Evolutionary conservation across 2,113 vertebrate species (phyloP).

Genomic region (Prunella himalayana): DNA sequence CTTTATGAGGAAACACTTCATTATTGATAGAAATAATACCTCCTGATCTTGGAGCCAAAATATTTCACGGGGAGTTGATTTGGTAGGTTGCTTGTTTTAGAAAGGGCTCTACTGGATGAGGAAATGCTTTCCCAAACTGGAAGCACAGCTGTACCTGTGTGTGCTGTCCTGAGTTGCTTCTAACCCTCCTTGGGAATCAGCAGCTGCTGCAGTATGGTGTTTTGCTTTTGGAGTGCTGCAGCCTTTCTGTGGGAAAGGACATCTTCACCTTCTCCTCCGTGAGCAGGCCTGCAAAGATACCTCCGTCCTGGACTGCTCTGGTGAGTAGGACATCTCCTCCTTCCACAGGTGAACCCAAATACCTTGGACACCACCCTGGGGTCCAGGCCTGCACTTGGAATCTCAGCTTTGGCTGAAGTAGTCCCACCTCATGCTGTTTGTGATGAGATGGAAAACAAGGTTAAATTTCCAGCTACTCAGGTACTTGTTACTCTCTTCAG

Average conservation of each 20-base stretch:
- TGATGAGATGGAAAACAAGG: not conserved
- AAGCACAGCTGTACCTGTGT: not conserved
- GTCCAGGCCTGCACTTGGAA: too few relatives aligned
- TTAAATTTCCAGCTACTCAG: not conserved
- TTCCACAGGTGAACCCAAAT: accelerated
- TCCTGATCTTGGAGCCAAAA: not conserved
- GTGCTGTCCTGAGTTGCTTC: not conserved
- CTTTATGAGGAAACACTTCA: not conserved
- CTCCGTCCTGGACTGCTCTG: not conserved
- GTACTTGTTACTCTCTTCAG: not conserved
- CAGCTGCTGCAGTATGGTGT: accelerated
- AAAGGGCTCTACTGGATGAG: not conserved
- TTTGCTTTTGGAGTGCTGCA: not conserved
- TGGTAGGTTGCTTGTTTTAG: not conserved
- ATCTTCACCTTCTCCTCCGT: not conserved
- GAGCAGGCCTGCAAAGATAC: not conserved
- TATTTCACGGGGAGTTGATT: not conserved
- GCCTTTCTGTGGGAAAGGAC: not conserved
- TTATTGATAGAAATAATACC: not conserved
- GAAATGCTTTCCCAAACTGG: not conserved
- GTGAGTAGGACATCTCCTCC: not conserved
- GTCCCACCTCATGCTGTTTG: accelerated
- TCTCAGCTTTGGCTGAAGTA: not conserved
- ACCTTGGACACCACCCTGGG: accelerated
- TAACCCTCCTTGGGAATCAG: not conserved